Percentiles rank a stretch among this genome's conserved stretches.
Evolutionary conservation across 2,113 vertebrate species (phyloP).

Genomic region (Canis aureus): DNA sequence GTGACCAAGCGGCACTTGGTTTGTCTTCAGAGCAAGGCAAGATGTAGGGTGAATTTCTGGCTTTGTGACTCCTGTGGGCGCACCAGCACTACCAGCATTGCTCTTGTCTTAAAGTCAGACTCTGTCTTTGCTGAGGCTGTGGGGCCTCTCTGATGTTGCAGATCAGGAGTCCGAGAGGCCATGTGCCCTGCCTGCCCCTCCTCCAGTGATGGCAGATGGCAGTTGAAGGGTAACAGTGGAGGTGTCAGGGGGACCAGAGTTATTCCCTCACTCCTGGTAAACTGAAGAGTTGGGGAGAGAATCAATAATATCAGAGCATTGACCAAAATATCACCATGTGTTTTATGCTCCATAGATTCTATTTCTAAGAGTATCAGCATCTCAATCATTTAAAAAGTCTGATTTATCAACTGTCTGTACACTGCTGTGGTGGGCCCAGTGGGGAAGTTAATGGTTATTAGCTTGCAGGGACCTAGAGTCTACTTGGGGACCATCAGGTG

Average conservation of each 20-base stretch:
- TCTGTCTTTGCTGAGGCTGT: not conserved
- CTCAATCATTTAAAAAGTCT: not conserved
- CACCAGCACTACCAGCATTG: fast-evolving
- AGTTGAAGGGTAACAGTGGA: not conserved
- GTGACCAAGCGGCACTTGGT: fast-evolving
- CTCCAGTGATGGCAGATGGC: not conserved
- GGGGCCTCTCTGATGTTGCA: not conserved
- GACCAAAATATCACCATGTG: not conserved
- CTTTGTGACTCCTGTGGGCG: fast-evolving
- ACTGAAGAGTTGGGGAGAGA: not conserved
- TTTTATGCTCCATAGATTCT: not conserved
- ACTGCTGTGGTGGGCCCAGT: not conserved
- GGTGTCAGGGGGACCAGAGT: not conserved
- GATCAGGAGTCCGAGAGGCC: not conserved
- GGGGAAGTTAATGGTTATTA: not conserved
- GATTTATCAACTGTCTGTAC: not conserved
- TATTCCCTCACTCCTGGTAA: not conserved
- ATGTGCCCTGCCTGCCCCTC: not conserved
- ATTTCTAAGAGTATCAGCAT: not conserved
- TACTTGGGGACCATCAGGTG: not conserved
- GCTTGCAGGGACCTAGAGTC: not conserved
- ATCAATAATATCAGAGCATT: not conserved
- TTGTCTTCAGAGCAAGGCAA: not conserved
- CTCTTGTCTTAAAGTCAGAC: not conserved
- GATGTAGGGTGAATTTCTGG: fast-evolving